Base-by-base conservation (phyloP, 2,113 vertebrate species). In the Heliornis fulica region DNA sequence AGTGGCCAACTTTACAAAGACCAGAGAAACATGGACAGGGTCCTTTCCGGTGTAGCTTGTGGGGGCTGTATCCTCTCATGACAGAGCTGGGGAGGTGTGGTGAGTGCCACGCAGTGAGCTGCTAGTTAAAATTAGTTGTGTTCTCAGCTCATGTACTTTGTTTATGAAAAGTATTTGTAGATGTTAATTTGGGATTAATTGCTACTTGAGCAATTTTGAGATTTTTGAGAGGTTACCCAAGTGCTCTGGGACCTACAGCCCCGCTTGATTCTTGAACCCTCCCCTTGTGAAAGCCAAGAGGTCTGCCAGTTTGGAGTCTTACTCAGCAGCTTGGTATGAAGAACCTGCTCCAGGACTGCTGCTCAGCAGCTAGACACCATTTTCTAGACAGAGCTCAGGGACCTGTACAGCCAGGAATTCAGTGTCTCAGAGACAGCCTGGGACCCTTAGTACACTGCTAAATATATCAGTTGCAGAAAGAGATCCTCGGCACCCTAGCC, bases 121-220 rank as follows among this genome's bases (percentile, higher is more conserved):
- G 32, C 41, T 59, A 31, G n/a, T 72, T 29, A 93, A 84, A 83
- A 75, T 31, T 48, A 50, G 54, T 83, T 19, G 23, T 8, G 2
- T 89, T 77, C 34, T 25, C 12, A 41, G n/a, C 32, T 74, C 7
- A 7, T 59, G 81, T 87, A 57, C 12, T 13, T 72, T 54, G 41
- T 74, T 75, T 68, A 46, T 51, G 51, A 76, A n/a, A 2, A 20
- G 10, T 34, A 31, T 69, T 85, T 72, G 34, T 56, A 65, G 36
- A 15, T 72, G 15, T 56, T 85, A 53, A 57, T 85, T 89, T 51
- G 45, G 9, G 15, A 83, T 94, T 89, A 69, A n/a, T 43, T 71
- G 21, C 54, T 57, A 15, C 29, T 77, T 85, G 1, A 53, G n/a
- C 64, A 22, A 63, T 68, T 57, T 45, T 34, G 65, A 57, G 48